These are phyloP conservation scores for Meleagris gallopavo DNA, from an alignment of 2,113 vertebrate species.

Conservation along the genomic window DNA sequence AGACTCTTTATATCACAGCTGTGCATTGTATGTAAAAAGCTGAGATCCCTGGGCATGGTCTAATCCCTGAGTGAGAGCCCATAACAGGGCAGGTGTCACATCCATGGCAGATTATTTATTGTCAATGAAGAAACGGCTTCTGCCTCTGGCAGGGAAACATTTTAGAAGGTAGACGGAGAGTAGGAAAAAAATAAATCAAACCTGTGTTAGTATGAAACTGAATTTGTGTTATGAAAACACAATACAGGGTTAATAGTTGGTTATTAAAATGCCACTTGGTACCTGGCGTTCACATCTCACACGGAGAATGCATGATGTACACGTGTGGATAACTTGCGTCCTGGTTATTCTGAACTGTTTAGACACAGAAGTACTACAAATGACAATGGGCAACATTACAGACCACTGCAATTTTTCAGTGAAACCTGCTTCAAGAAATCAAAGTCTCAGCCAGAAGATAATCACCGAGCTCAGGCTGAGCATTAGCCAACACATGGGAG, in stretches of 20 bases:
- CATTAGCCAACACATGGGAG: neutral
- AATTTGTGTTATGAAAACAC: neutral
- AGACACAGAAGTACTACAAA: slow-evolving; percentile 53
- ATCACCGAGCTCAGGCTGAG: fast-evolving
- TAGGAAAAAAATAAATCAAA: neutral
- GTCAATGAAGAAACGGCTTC: slow-evolving; percentile 6
- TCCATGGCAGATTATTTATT: slow-evolving; percentile 20
- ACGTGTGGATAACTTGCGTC: slow-evolving; percentile 21
- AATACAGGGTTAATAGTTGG: neutral
- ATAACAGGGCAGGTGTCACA: slow-evolving; percentile 61
- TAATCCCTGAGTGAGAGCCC: slow-evolving; percentile 43
- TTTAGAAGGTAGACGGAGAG: slow-evolving; percentile 20
- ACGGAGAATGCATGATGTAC: slow-evolving; percentile 35
- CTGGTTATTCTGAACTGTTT: slow-evolving; percentile 47
- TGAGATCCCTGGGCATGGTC: neutral
- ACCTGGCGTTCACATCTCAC: slow-evolving; percentile 60
- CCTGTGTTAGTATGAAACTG: slow-evolving; percentile 27
- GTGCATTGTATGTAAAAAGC: slow-evolving; percentile 51
- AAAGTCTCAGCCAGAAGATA: neutral
- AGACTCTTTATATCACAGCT: slow-evolving; percentile 49
- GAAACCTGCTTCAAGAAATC: neutral
- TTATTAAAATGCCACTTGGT: neutral
- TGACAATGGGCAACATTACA: slow-evolving; percentile 20
- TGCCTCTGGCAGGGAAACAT: slow-evolving; percentile 9
- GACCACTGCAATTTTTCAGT: neutral